These are phyloP conservation scores for Ichneumon xanthorius DNA, from an alignment of 2,888 invertebrate genomes.

Conservation along the genomic window DNA sequence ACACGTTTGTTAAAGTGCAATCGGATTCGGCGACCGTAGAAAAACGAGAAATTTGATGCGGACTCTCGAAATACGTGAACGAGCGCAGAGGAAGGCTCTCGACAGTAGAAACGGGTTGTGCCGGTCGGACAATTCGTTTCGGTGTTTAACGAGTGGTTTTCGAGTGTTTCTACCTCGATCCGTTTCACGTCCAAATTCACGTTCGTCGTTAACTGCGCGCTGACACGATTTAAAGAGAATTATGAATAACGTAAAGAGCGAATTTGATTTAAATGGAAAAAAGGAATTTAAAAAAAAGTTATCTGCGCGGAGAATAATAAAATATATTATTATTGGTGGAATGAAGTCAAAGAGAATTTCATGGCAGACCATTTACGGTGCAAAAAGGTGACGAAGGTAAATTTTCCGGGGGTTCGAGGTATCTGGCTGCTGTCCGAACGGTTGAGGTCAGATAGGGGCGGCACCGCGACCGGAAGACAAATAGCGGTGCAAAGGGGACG, in stretches of 20 bases:
- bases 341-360: not conserved
- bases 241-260: not conserved
- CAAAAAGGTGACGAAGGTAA: slow-evolving; percentile 1
- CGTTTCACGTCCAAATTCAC: not conserved
- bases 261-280: not conserved
- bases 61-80: not conserved
- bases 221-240: not conserved
- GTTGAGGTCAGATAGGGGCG: slow-evolving; percentile 24
- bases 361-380: not conserved
- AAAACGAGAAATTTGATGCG: slow-evolving; percentile 3
- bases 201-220: not conserved
- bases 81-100: not conserved
- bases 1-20: not conserved
- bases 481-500: slow-evolving; percentile 19
- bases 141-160: slow-evolving; percentile 18
- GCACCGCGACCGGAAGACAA: slow-evolving; percentile 12
- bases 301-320: not conserved
- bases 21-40: not conserved
- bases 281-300: not conserved
- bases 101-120: not conserved
- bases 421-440: slow-evolving; percentile 10
- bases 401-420: slow-evolving; percentile 8
- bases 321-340: not conserved
- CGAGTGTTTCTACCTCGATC: not conserved
- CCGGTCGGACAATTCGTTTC: slow-evolving; percentile 10